phyloP scores from a whole-genome alignment of 1,140 invertebrate species.

The Brachystomella parvula region DNA sequence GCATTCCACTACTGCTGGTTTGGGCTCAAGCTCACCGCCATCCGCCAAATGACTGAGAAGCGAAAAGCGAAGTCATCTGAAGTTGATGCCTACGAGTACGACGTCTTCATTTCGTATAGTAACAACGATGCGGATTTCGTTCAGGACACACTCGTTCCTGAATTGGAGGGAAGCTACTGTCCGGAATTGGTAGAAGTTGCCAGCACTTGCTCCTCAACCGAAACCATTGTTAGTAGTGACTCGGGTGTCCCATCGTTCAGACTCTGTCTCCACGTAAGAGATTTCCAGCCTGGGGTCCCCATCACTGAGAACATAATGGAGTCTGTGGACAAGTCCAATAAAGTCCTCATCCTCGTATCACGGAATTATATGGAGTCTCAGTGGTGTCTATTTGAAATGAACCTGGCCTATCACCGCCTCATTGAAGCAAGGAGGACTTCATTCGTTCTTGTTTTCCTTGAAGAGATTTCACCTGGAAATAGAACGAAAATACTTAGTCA shows the following conservation, averaged over 20 bases:
- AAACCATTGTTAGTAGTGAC: no score
- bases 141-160: conserved; percentile 51
- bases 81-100: conserved; percentile 44
- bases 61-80: neutral
- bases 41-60: neutral
- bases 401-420: conserved; percentile 54
- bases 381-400: conserved; percentile 61
- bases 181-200: neutral
- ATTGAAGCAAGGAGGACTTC: conserved; percentile 53
- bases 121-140: conserved; percentile 54
- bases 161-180: conserved; percentile 45
- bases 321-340: conserved; percentile 54
- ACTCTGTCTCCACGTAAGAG: conserved; percentile 56
- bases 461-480: conserved; percentile 52
- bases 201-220: neutral
- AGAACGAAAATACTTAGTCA: conserved; percentile 54
- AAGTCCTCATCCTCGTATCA: conserved; percentile 53
- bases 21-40: conserved; percentile 43
- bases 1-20: conserved; percentile 49
- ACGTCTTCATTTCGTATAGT: conserved; percentile 57
- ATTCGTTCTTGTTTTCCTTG: conserved; percentile 53
- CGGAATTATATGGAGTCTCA: conserved; percentile 52
- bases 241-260: neutral
- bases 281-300: conserved; percentile 44
- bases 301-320: conserved; percentile 54